These are phyloP conservation scores for Hydrolagus affinis DNA, from an alignment of 2,113 vertebrate species.

Conservation along the genomic window DNA sequence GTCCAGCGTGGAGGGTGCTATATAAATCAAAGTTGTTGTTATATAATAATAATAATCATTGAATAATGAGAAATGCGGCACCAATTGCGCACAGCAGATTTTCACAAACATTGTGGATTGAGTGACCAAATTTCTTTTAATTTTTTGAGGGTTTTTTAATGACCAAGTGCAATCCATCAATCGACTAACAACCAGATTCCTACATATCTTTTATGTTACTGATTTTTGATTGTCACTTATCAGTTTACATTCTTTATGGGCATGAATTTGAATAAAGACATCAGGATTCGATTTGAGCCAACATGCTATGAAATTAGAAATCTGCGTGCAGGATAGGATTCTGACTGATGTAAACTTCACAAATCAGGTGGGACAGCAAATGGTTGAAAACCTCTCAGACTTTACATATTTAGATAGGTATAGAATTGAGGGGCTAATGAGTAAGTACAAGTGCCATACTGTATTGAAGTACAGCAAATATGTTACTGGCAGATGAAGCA, in stretches of 20 bases:
- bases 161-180: too few relatives aligned
- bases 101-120: too few relatives aligned
- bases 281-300: neutral
- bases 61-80: too few relatives aligned
- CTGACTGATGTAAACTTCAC: neutral
- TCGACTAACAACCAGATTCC: too few relatives aligned
- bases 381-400: neutral
- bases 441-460: slow-evolving; percentile 35
- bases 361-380: slow-evolving; percentile 34
- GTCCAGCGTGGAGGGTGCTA: too few relatives aligned
- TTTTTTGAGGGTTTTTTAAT: too few relatives aligned
- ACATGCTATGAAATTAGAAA: neutral
- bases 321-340: neutral
- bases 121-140: too few relatives aligned
- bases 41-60: too few relatives aligned
- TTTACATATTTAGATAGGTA: slow-evolving; percentile 33
- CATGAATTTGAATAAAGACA: neutral
- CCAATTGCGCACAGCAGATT: too few relatives aligned
- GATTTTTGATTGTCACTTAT: neutral
- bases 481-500: neutral
- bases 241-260: neutral
- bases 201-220: neutral
- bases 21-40: too few relatives aligned
- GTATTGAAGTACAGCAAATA: neutral
- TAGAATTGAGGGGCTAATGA: slow-evolving; percentile 39